Evolutionary conservation across 2,113 vertebrate genomes (phyloP).

Genomic region (Phalacrocorax pelagicus): DNA sequence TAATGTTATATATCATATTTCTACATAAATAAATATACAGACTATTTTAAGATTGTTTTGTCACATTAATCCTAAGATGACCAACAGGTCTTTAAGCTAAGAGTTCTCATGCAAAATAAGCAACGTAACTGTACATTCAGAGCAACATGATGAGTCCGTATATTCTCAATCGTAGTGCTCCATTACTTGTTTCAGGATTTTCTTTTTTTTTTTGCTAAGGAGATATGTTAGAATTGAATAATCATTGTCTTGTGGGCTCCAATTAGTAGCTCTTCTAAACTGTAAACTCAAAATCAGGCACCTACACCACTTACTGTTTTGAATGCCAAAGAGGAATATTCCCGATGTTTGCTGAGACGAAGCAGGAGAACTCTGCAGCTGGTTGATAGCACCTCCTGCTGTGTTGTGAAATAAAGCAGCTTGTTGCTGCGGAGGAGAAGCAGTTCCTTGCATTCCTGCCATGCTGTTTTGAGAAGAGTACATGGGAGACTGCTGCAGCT

Average conservation of each 20-base stretch:
- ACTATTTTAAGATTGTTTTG: not conserved
- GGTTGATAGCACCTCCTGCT: constrained; percentile 84
- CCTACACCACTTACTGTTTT: constrained; percentile 86
- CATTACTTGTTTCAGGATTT: not conserved
- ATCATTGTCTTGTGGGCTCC: not conserved
- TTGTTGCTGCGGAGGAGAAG: constrained; percentile 86
- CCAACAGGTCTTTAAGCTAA: not conserved
- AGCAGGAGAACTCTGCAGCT: constrained; percentile 81
- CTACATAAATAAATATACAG: not conserved
- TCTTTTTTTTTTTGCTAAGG: not conserved
- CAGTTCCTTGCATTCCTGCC: constrained; percentile 83
- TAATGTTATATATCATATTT: not conserved
- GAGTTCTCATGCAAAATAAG: not conserved
- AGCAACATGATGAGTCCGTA: not conserved
- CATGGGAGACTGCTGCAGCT: constrained; percentile 87
- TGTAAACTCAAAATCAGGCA: not conserved
- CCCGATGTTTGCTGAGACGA: constrained; percentile 86
- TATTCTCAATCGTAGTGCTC: not conserved
- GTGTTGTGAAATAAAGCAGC: constrained; percentile 86
- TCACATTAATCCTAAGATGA: not conserved
- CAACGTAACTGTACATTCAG: not conserved
- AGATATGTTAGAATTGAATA: not conserved
- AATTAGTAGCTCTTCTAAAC: not conserved
- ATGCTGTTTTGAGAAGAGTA: constrained; percentile 87
- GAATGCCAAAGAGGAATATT: constrained; percentile 96